Percentiles rank a stretch among this genome's conserved stretches.
Evolutionary conservation across 1,140 invertebrate genomes (phyloP).

Genomic region (Teleopsis dalmanni): DNA sequence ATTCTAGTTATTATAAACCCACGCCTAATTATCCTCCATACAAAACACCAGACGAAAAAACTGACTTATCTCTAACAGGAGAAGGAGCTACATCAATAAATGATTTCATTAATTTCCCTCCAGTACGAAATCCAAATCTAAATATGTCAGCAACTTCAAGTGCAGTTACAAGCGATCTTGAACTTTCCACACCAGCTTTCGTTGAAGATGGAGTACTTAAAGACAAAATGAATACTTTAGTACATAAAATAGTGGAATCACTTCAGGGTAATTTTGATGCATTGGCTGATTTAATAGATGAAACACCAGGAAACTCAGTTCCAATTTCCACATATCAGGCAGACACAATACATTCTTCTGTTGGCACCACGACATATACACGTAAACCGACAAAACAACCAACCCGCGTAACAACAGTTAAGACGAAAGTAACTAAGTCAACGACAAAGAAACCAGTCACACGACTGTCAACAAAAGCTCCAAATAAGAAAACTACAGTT

Average conservation of each 20-base stretch:
- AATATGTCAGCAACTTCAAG: constrained; percentile 58
- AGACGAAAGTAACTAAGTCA: constrained; percentile 12
- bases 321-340: constrained; percentile 19
- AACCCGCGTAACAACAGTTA: constrained; percentile 42
- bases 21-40: constrained; percentile 41
- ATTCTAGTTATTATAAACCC: constrained; percentile 39
- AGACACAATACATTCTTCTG: constrained; percentile 15
- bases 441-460: constrained; percentile 24
- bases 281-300: constrained; percentile 62
- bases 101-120: constrained; percentile 71
- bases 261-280: constrained; percentile 73
- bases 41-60: constrained; percentile 32
- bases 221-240: constrained; percentile 71
- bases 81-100: constrained; percentile 56
- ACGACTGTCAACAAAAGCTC: constrained; percentile 47
- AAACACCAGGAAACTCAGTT: constrained; percentile 36
- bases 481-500: constrained; percentile 32
- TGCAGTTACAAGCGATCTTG: constrained; percentile 53
- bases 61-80: constrained; percentile 36
- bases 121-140: constrained; percentile 71
- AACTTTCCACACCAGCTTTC: constrained; percentile 62
- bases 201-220: constrained; percentile 67
- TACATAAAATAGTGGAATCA: constrained; percentile 73
- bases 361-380: constrained; percentile 23
- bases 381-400: constrained; percentile 33